A percentile compares a stretch with the other conserved stretches of the same genome.
Evolutionary conservation across 2,888 invertebrate genomes (phyloP).

Genomic region (Eupithecia pulchellata): DNA sequence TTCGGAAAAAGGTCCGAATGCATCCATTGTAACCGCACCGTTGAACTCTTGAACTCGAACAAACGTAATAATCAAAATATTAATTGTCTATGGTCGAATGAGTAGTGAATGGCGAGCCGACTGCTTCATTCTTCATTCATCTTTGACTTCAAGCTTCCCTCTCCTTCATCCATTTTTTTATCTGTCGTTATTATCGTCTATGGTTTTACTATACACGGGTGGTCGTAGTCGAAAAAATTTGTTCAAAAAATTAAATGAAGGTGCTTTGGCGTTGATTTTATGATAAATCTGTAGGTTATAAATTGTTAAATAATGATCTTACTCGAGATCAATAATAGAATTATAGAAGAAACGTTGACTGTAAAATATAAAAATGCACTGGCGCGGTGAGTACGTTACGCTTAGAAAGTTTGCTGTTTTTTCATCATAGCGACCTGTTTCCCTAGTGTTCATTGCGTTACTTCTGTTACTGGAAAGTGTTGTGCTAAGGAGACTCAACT

Average conservation of each 20-base stretch:
- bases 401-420: slow-evolving; percentile 83
- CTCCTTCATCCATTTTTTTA: slow-evolving; percentile 61
- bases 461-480: slow-evolving; percentile 44
- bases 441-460: slow-evolving; percentile 52
- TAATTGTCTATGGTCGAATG: background rate
- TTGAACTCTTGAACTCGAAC: no score
- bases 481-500: slow-evolving; percentile 48
- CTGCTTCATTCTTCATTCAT: slow-evolving; percentile 6
- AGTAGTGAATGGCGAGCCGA: background rate
- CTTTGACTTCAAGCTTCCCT: slow-evolving; percentile 11
- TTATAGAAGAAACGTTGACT: slow-evolving; percentile 98
- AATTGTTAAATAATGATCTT: slow-evolving; percentile 93
- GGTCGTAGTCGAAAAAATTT: slow-evolving; percentile 79
- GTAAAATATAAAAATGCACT: slow-evolving; percentile 98
- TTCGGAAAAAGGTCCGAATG: no score
- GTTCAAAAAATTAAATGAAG: slow-evolving; percentile 83
- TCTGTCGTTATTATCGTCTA: slow-evolving; percentile 62
- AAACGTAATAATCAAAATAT: no score
- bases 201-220: slow-evolving; percentile 75
- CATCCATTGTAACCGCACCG: no score
- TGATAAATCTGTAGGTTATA: slow-evolving; percentile 83
- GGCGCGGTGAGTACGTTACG: slow-evolving; percentile 94
- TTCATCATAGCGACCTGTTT: slow-evolving; percentile 63
- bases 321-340: slow-evolving; percentile 99
- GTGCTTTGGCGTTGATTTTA: slow-evolving; percentile 85